Percentiles rank a stretch among this genome's conserved stretches.
Conservation (phyloP, 2,888 invertebrate genomes). For the Quadroppia sp. region DNA sequence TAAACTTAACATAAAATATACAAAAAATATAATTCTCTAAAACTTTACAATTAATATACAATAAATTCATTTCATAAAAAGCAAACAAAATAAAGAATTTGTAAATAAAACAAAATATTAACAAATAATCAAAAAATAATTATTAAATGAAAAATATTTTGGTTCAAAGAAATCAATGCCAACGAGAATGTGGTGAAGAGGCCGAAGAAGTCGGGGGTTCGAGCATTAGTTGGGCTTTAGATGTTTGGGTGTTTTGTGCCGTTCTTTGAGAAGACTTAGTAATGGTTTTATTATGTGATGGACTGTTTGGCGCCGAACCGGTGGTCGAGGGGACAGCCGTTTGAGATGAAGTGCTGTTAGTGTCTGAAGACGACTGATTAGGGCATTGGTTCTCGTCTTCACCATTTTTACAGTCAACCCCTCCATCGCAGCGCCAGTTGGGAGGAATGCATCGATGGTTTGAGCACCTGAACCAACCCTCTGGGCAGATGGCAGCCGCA, state of each 20-base stretch:
- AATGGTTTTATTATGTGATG: not conserved
- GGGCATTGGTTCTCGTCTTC: constrained; percentile 39
- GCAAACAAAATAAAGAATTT: too few relatives aligned
- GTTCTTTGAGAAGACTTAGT: not conserved
- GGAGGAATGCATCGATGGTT: constrained; percentile 42
- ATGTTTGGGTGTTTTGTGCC: too few relatives aligned
- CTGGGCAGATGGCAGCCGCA: constrained; percentile 34
- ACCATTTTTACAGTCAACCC: constrained; percentile 23
- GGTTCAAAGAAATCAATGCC: not conserved
- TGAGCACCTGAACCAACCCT: constrained; percentile 38
- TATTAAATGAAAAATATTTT: not conserved
- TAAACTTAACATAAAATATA: too few relatives aligned
- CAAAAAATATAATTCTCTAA: too few relatives aligned
- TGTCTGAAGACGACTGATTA: not conserved
- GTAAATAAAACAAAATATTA: too few relatives aligned
- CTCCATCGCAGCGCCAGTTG: constrained; percentile 41
- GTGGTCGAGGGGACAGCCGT: too few relatives aligned
- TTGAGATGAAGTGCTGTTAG: not conserved
- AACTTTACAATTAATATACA: too few relatives aligned
- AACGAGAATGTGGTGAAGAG: not conserved
- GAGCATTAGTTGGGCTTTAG: constrained; percentile 8
- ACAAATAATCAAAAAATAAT: not conserved
- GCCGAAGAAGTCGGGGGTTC: not conserved
- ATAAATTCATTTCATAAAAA: too few relatives aligned
- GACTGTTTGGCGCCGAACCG: not conserved